Percentiles rank a stretch among this genome's conserved stretches.
Conservation (phyloP, 1,140 invertebrate species). For the Drosophila sp. region DNA sequence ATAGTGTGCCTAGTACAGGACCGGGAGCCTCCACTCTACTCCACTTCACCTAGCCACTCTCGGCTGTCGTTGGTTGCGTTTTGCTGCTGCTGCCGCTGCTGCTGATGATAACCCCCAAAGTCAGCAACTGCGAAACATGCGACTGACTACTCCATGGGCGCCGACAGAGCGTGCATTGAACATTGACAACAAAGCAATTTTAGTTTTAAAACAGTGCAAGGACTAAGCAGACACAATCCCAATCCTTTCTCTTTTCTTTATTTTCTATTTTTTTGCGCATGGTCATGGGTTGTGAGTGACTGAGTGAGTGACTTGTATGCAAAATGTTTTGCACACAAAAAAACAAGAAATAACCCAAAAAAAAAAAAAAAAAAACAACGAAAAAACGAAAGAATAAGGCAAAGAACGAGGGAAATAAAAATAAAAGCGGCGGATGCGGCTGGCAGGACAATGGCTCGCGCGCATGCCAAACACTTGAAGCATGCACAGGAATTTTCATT, state of each 20-base stretch:
- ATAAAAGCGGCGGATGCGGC: conserved; percentile 59
- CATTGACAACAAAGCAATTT: conserved; percentile 80
- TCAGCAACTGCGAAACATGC: conserved; percentile 2
- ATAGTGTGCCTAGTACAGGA: background rate
- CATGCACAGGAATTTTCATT: conserved; percentile 81
- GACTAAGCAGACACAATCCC: conserved; percentile 57
- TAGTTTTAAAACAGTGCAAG: conserved; percentile 70
- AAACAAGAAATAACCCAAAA: conserved; percentile 25
- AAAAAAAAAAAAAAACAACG: conserved; percentile 3
- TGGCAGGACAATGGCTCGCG: conserved; percentile 77
- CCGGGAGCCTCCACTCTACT: background rate
- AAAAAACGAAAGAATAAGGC: conserved; percentile 12
- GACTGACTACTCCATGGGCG: conserved; percentile 9
- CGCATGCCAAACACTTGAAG: conserved; percentile 77
- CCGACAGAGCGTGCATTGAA: conserved; percentile 69
- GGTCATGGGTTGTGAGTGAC: conserved; percentile 14
- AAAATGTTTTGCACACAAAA: conserved; percentile 66
- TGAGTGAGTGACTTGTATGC: conserved; percentile 75
- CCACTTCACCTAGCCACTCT: background rate
- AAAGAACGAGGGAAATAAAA: conserved; percentile 19
- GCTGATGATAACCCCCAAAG: conserved; percentile 10
- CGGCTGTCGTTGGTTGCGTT: conserved; percentile 43
- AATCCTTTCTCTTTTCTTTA: conserved; percentile 38
- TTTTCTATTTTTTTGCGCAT: conserved; percentile 1
- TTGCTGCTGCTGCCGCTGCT: background rate